These are phyloP conservation scores for Huso huso DNA, from an alignment of 2,797 vertebrate species.

Conservation along the genomic window DNA sequence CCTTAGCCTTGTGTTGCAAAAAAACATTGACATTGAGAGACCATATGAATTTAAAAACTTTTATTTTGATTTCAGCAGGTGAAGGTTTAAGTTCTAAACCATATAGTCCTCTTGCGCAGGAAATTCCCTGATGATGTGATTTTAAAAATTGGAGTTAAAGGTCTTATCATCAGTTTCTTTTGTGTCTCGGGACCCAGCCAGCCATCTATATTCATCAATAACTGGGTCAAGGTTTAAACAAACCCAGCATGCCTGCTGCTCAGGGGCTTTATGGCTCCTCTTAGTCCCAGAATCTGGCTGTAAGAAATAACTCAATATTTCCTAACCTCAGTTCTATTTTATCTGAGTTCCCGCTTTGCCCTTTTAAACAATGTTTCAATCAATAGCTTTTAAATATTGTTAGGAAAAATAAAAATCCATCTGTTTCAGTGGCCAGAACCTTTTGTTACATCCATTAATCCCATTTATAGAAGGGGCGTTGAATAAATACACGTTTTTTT, in stretches of 20 bases:
- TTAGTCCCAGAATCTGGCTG: no score
- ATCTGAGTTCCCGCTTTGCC: background rate
- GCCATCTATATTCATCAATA: background rate
- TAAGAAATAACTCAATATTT: constrained; percentile 4
- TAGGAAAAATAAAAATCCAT: background rate
- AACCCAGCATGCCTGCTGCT: background rate
- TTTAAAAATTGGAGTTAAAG: background rate
- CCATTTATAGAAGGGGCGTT: background rate
- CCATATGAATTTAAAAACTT: no score
- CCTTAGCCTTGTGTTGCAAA: no score
- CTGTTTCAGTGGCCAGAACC: background rate
- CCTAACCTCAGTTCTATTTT: no score
- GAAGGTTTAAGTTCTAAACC: no score
- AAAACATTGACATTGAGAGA: no score
- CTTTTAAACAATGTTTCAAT: background rate
- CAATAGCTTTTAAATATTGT: background rate
- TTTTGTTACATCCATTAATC: background rate
- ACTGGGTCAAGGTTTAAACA: background rate
- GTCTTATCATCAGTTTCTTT: background rate
- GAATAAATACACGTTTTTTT: background rate
- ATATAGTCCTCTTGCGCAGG: no score
- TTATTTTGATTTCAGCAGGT: no score
- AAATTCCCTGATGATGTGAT: no score
- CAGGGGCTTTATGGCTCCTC: no score
- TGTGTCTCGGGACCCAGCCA: background rate